Conservation (phyloP, 2,113 vertebrate genomes). For the Pitta sordida region DNA sequence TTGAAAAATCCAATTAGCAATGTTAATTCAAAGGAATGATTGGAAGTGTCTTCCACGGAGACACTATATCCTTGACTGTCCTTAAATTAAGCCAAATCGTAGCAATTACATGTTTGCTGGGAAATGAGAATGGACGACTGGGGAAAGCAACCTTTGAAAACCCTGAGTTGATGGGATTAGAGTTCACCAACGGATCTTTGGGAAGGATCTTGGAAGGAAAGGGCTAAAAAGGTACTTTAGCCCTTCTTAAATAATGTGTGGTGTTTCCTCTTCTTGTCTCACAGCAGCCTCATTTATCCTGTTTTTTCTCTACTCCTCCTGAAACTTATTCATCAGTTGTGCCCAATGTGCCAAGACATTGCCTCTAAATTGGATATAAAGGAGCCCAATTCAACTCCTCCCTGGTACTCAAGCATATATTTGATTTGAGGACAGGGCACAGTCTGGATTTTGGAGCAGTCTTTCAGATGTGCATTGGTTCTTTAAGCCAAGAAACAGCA, state of each 20-base stretch:
- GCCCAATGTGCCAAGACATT: background rate
- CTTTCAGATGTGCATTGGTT: background rate
- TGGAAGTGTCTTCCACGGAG: background rate
- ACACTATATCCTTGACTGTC: background rate
- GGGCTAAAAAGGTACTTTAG: background rate
- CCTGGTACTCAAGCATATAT: background rate
- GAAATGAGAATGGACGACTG: background rate
- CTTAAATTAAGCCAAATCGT: background rate
- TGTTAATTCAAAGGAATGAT: background rate
- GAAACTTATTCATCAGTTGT: background rate
- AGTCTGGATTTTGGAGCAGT: background rate
- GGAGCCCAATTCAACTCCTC: background rate
- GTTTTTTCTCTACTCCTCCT: background rate
- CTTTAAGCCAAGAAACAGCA: background rate
- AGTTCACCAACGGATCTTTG: background rate
- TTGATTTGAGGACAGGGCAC: background rate
- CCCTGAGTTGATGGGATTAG: background rate
- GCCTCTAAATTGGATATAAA: background rate
- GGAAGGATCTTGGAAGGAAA: too few relatives aligned
- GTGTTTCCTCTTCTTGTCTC: background rate
- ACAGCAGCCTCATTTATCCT: background rate
- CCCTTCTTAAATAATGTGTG: background rate
- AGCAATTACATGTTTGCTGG: background rate
- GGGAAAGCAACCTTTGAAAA: background rate
- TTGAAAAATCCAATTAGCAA: background rate